These are phyloP conservation scores for Morinoia aosen DNA, from an alignment of 2,888 invertebrate species.

Conservation along the genomic window DNA sequence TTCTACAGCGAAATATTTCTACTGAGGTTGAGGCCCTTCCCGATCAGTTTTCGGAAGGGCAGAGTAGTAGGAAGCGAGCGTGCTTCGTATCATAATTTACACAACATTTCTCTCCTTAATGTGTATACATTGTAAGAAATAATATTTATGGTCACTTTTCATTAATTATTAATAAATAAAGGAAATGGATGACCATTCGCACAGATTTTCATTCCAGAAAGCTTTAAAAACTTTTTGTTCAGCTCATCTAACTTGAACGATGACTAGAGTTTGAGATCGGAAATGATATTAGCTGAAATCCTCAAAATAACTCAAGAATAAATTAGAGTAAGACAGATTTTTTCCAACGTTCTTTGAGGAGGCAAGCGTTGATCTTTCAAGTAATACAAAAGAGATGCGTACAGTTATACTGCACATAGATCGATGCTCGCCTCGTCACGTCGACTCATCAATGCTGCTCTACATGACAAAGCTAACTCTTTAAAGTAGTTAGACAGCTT, in stretches of 20 bases:
- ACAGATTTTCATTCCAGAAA: background rate
- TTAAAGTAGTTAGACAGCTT: background rate
- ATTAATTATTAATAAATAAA: background rate
- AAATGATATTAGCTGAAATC: background rate
- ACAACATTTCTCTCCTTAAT: background rate
- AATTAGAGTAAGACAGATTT: background rate
- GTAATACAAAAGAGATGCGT: background rate
- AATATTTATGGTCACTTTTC: background rate
- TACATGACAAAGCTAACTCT: background rate
- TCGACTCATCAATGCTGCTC: background rate
- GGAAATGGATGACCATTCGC: background rate
- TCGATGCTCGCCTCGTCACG: background rate
- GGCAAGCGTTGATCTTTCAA: background rate
- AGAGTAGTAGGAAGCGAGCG: background rate
- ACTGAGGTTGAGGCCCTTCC: background rate
- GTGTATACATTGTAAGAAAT: background rate
- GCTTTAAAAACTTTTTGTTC: background rate
- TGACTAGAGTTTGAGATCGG: background rate
- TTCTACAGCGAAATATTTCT: slow-evolving; percentile 12
- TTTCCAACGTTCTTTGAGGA: background rate
- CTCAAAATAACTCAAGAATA: background rate
- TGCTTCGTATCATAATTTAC: background rate
- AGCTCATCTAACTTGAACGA: background rate
- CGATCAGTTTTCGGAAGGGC: background rate
- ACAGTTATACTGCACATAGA: background rate